These are phyloP conservation scores for Nephrotoma appendiculata DNA, from an alignment of 2,888 invertebrate genomes.

Conservation along the genomic window DNA sequence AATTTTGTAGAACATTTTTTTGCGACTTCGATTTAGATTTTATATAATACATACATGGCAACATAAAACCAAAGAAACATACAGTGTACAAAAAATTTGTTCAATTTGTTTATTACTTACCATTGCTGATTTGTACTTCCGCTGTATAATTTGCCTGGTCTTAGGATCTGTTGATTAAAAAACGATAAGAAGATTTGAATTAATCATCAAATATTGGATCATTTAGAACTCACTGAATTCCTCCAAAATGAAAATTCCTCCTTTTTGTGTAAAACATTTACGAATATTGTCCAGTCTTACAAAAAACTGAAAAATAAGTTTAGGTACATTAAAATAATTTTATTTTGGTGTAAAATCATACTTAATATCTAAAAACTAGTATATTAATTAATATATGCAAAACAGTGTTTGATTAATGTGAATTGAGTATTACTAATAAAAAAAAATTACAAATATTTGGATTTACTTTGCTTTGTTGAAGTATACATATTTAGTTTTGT, in stretches of 20 bases:
- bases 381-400: background rate
- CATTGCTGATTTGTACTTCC: slow-evolving; percentile 97
- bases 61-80: slow-evolving; percentile 8
- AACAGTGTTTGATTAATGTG: background rate
- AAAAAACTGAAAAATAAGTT: slow-evolving; percentile 80
- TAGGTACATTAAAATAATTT: background rate
- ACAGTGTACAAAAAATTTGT: too few species aligned
- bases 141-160: slow-evolving; percentile 88
- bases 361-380: background rate
- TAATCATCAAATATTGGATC: background rate
- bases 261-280: slow-evolving; percentile 99
- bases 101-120: slow-evolving; percentile 43
- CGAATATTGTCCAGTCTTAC: slow-evolving; percentile 97
- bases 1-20: too few species aligned
- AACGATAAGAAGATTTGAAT: background rate
- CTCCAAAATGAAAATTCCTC: slow-evolving; percentile 97
- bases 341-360: background rate
- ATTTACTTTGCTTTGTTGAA: background rate
- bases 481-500: background rate
- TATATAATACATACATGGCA: background rate
- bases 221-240: slow-evolving; percentile 88
- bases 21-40: background rate
- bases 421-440: background rate
- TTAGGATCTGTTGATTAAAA: slow-evolving; percentile 65
- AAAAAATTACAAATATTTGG: background rate